Evolutionary conservation across 35 echinoderm and acorn worm species (phyloP), one percentile per base, ranked within the genome.

Genomic region (Ophiothrix spiculata): DNA sequence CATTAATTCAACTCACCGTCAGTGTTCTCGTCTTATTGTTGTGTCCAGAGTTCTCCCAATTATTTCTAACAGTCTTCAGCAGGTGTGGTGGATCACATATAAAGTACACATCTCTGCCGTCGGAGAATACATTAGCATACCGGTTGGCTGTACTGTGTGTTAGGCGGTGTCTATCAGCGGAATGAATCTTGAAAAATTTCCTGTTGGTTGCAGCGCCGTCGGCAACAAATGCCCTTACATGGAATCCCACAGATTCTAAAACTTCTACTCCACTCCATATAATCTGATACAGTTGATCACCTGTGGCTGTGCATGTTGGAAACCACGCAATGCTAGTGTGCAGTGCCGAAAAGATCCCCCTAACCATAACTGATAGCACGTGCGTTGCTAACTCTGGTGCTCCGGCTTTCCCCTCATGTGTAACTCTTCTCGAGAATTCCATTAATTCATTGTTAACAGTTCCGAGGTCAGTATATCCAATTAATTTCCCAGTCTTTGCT

Each of bases 401-500:
- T 35, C 32, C 37, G 23, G 8, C 25, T 25, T 69, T 69, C 23
- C 60, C 60, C 3, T 81, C 64, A 16, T 11, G 15, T 14, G 4
- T 80, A 36, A 75, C 76, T 32, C 76, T 79, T 32, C 56, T 11
- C 8, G 40, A 38, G 38, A 77, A 91, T 1, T 86, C 35, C 46
- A 0, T 33, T 29, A 85, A 21, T n/a, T 91, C 82, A 63, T 86
- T 91, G 41, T 36, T 56, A 23, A 91, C 78, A 29, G 79, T 77
- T 39, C 83, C 89, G 23, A 91, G 40, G 38, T 91, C 89, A 12
- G 89, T 85, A 39, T 45, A 91, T 0, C 89, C 82, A 33, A 91
- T 56, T 19, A 90, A n/a, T 32, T 84, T 76, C 0, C 88, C 88
- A 32, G 19, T 77, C 1, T n/a, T 1, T 21, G 49, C 78, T 29